phyloP scores from a whole-genome alignment of 2,113 vertebrate species.

The Sisor rabdophorus region DNA sequence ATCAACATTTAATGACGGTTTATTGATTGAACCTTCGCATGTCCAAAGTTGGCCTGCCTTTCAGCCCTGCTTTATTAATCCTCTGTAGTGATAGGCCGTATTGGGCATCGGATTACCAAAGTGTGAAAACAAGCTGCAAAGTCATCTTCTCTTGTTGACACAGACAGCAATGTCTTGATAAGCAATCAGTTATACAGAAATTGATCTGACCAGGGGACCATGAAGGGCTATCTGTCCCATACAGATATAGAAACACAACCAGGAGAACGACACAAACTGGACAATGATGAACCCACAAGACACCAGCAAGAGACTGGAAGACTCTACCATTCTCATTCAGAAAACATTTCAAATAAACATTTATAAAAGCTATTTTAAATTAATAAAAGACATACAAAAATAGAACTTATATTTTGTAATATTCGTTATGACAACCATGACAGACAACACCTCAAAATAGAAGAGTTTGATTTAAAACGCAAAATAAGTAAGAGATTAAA shows the following conservation, averaged over 20 bases:
- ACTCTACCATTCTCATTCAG: neutral
- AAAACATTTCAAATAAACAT: neutral
- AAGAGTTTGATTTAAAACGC: no score
- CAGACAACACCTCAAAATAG: no score
- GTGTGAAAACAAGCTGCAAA: slow-evolving; percentile 38
- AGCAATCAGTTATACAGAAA: slow-evolving; percentile 51
- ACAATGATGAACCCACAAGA: neutral
- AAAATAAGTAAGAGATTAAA: no score
- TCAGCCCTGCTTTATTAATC: slow-evolving; percentile 39
- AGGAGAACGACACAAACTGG: slow-evolving; percentile 14
- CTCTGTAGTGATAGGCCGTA: slow-evolving; percentile 18
- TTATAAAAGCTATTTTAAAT: no score
- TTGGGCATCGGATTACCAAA: slow-evolving; percentile 44
- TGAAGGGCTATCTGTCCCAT: slow-evolving; percentile 38
- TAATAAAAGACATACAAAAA: no score
- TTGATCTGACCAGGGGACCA: slow-evolving; percentile 45
- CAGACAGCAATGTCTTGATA: slow-evolving; percentile 44
- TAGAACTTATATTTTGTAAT: no score
- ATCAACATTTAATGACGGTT: slow-evolving; percentile 15
- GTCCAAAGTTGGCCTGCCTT: slow-evolving; percentile 21
- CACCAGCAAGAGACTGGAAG: neutral
- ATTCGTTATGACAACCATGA: no score
- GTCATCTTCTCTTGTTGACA: slow-evolving; percentile 47
- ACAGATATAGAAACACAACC: slow-evolving; percentile 40
- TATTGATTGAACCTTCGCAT: slow-evolving; percentile 31